Evolutionary conservation across 2,797 vertebrate species (phyloP).

Genomic region (Euthynnus affinis): DNA sequence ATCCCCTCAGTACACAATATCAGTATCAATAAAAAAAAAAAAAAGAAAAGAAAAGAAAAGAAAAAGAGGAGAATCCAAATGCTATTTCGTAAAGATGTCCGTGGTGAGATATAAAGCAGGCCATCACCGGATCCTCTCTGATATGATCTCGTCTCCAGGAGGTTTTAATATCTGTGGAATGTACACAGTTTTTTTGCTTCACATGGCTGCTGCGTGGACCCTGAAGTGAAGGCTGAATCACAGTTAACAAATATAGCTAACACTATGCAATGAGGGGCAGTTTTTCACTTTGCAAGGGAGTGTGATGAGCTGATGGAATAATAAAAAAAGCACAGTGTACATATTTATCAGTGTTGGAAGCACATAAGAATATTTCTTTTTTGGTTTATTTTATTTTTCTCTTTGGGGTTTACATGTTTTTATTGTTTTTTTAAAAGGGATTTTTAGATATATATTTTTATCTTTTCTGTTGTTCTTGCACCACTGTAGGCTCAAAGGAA

Average conservation of each 20-base stretch:
- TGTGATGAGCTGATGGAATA: constrained; percentile 33
- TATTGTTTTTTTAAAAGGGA: too few species aligned
- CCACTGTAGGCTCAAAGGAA: too few species aligned
- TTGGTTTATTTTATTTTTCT: too few species aligned
- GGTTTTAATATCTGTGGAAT: constrained; percentile 30
- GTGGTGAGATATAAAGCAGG: constrained; percentile 12
- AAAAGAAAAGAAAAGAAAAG: neutral
- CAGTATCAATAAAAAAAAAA: constrained; percentile 42
- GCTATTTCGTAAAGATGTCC: constrained; percentile 36
- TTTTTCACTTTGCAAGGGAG: neutral
- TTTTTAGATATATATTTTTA: too few species aligned
- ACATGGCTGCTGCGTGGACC: neutral
- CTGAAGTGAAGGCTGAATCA: constrained; percentile 19
- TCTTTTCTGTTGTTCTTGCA: too few species aligned
- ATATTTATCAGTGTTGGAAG: neutral
- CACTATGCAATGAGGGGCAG: neutral
- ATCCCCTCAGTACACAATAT: constrained; percentile 54
- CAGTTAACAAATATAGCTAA: constrained; percentile 18
- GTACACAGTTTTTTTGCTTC: neutral
- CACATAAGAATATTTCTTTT: neutral
- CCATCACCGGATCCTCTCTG: constrained; percentile 6
- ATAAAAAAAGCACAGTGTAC: constrained; percentile 13
- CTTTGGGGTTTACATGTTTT: too few species aligned
- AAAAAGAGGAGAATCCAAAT: constrained; percentile 9
- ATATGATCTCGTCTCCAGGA: constrained; percentile 14